A percentile compares a stretch with the other conserved stretches of the same genome.
These are phyloP conservation scores for Prenolepis imparis DNA, from an alignment of 2,888 invertebrate genomes.

Conservation along the genomic window DNA sequence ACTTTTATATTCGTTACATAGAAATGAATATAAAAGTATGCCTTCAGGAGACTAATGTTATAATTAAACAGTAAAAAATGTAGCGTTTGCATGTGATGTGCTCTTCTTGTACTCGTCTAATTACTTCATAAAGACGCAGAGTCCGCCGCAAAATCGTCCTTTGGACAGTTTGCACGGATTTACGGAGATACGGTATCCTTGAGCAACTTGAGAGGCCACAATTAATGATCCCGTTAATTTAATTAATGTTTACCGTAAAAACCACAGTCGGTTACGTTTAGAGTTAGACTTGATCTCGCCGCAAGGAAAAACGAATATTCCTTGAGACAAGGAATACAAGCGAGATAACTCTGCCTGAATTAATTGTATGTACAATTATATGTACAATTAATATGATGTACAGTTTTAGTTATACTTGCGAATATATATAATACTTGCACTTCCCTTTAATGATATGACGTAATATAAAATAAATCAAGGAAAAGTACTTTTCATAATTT, in stretches of 20 bases:
- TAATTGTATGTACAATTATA: neutral
- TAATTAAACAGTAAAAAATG: slow-evolving; percentile 23
- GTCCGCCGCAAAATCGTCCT: slow-evolving; percentile 23
- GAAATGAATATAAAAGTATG: neutral
- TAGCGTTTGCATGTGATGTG: neutral
- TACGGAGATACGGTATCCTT: slow-evolving; percentile 43
- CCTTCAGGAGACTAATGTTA: neutral
- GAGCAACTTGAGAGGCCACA: slow-evolving; percentile 56
- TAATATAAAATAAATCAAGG: neutral
- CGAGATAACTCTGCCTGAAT: neutral
- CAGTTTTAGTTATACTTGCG: neutral
- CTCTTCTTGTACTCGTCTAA: neutral
- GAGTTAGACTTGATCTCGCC: slow-evolving; percentile 32
- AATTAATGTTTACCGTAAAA: slow-evolving; percentile 70
- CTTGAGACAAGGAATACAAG: neutral
- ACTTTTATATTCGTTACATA: neutral
- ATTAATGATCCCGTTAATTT: slow-evolving; percentile 74
- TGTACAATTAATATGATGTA: neutral
- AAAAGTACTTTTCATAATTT: neutral
- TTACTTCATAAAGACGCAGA: slow-evolving; percentile 21
- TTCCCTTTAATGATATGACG: neutral
- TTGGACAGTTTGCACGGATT: slow-evolving; percentile 56
- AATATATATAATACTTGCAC: neutral
- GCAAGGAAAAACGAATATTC: slow-evolving; percentile 15
- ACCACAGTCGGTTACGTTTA: slow-evolving; percentile 57